Evolutionary conservation across 1,140 invertebrate genomes (phyloP), one percentile per base, ranked within the genome.

Genomic region (Phymorhynchus buccinoides): DNA sequence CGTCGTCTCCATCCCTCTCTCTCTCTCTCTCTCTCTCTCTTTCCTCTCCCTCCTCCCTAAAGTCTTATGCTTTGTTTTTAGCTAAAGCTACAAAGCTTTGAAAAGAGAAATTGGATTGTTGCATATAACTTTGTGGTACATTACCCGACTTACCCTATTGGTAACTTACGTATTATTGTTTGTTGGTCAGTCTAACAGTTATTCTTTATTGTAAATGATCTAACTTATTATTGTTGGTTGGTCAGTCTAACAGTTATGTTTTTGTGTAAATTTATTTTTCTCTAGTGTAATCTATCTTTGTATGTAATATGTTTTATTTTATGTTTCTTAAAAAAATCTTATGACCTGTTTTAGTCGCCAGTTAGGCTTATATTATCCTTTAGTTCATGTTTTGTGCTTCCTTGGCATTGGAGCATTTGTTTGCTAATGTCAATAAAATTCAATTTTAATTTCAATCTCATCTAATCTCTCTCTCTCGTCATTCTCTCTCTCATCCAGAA

Each of bases 21-120:
- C 75, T 78, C 39, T 42, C 16, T 44, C 75, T 78, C 71, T 78
- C 37, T 44, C 39, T 42, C 4, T 78, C 41, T 78, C 16, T 78
- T 27, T 78, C 41, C 42, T 1, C 27, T 6, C 22, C 75, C 1
- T 7, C 42, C 12, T 44, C 37, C 42, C 12, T 27, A 2, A n/a
- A n/a, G n/a, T 39, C 37, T 44, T 14, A 1, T 6, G 41, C n/a
- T 78, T 7, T 42, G 3, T 78, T 16, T 78, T n/a, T n/a, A n/a
- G n/a, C n/a, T n/a, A n/a, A n/a, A n/a, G n/a, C n/a, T n/a, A n/a
- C n/a, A n/a, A n/a, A n/a, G n/a, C n/a, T n/a, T n/a, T n/a, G n/a
- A n/a, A n/a, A n/a, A n/a, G n/a, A n/a, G n/a, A n/a, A n/a, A n/a
- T n/a, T n/a, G n/a, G n/a, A n/a, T n/a, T n/a, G n/a, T n/a, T n/a